Percentiles rank a stretch among this genome's conserved stretches.
Evolutionary conservation across 2,113 vertebrate species (phyloP).

Genomic region (Clarias batrachus): DNA sequence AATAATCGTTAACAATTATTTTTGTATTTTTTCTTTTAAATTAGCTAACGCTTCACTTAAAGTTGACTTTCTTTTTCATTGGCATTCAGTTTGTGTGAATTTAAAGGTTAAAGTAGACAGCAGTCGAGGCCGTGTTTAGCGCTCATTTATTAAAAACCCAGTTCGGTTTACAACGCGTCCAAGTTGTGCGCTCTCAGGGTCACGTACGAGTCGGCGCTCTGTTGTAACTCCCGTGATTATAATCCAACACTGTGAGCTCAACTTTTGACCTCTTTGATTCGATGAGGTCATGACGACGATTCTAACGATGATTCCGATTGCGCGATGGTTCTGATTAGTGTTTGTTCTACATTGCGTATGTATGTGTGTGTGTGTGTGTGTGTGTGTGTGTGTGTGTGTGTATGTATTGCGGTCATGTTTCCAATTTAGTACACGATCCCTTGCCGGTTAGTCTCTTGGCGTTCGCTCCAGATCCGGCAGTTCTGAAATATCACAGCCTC

Average conservation of each 20-base stretch:
- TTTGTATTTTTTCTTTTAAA: too few relatives aligned
- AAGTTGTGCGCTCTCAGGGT: background rate
- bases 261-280: background rate
- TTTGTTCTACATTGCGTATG: background rate
- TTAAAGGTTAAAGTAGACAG: too few relatives aligned
- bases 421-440: conserved; percentile 19
- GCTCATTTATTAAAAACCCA: background rate
- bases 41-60: too few relatives aligned
- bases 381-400: background rate
- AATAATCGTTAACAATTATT: too few relatives aligned
- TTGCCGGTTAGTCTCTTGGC: conserved; percentile 26
- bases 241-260: background rate
- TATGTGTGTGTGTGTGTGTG: too few relatives aligned
- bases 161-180: background rate
- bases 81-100: too few relatives aligned
- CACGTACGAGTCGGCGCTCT: background rate
- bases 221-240: background rate
- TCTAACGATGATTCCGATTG: background rate
- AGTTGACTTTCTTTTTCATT: too few relatives aligned
- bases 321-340: background rate
- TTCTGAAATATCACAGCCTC: conserved; percentile 17
- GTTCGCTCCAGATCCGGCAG: conserved; percentile 40
- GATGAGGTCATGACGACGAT: background rate
- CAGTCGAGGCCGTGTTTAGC: too few relatives aligned
- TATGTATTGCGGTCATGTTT: background rate